Percentiles rank a stretch among this genome's conserved stretches.
These are phyloP conservation scores for Lasioglossum lativentre DNA, from an alignment of 2,888 invertebrate genomes.

Conservation along the genomic window DNA sequence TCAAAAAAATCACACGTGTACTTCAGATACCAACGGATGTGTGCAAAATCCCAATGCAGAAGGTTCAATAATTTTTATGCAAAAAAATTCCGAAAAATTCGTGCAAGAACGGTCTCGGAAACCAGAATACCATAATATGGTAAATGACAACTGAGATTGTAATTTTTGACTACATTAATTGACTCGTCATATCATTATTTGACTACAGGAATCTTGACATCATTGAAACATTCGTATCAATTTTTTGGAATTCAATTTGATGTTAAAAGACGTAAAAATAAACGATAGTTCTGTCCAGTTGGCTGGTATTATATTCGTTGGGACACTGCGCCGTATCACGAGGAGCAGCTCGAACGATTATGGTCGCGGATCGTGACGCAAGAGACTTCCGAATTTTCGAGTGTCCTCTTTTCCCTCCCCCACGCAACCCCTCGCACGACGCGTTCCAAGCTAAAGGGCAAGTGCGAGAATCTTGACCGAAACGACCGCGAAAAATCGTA, in stretches of 20 bases:
- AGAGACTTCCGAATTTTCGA: slow-evolving; percentile 19
- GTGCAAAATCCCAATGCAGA: too few relatives aligned
- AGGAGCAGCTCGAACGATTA: slow-evolving; percentile 11
- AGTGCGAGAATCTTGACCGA: neutral
- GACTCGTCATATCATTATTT: neutral
- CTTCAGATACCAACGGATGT: too few relatives aligned
- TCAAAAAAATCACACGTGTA: too few relatives aligned
- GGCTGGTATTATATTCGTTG: neutral
- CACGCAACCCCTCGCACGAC: neutral
- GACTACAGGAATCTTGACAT: neutral
- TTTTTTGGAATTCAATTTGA: neutral
- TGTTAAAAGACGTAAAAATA: neutral
- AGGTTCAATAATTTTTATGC: too few relatives aligned
- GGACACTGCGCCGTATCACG: neutral
- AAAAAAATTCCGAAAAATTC: too few relatives aligned
- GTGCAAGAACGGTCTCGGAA: neutral
- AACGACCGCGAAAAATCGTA: slow-evolving; percentile 11
- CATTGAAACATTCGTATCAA: too few relatives aligned
- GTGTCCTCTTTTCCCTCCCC: neutral
- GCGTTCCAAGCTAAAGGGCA: neutral
- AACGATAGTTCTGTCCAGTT: neutral
- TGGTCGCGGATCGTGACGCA: slow-evolving; percentile 38
- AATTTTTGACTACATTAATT: neutral
- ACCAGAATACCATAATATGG: neutral
- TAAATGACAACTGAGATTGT: too few relatives aligned